A percentile compares a stretch with the other conserved stretches of the same genome.
phyloP scores from a whole-genome alignment of 2,113 vertebrate species.

The pig (Sus scrofa) region T2T-Sscrofa CM000815.6:129404501-129405000 shows the following conservation, averaged over 20 bases:
- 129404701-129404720: neutral
- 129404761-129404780: neutral
- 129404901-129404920: neutral
- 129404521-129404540: neutral
- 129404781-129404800: neutral
- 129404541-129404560: neutral
- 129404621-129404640: neutral
- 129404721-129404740: neutral
- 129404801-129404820: neutral
- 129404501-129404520: neutral
- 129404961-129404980: constrained; percentile 29
- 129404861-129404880: neutral
- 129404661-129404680: neutral
- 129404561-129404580: neutral
- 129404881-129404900: constrained; percentile 26
- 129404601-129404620: neutral
- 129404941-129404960: neutral
- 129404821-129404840: neutral
- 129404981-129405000: constrained; percentile 5
- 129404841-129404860: neutral
- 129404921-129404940: constrained; percentile 30
- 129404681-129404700: neutral
- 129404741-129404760: neutral
- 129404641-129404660: neutral
- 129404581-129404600: neutral